These are phyloP conservation scores for Poeciliopsis gracilis DNA, from an alignment of 2,797 vertebrate species.

Conservation along the genomic window DNA sequence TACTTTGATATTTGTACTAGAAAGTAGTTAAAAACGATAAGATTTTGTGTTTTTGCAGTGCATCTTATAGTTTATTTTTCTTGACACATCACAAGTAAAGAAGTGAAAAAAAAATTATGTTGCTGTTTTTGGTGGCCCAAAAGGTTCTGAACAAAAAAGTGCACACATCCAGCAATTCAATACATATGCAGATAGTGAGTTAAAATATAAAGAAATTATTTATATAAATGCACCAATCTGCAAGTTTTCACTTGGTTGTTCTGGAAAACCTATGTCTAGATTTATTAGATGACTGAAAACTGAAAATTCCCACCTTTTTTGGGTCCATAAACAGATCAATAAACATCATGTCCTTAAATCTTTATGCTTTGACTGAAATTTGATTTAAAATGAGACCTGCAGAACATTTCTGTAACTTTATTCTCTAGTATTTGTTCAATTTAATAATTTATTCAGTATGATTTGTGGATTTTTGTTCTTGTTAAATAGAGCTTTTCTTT, in stretches of 20 bases:
- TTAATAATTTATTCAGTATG: no score
- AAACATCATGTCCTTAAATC: not conserved
- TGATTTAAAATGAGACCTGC: not conserved
- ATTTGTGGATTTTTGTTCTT: not conserved
- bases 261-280: not conserved
- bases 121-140: not conserved
- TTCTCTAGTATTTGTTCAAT: no score
- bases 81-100: not conserved
- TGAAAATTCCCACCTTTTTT: no score
- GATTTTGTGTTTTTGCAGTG: no score
- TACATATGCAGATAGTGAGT: no score
- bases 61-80: not conserved
- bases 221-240: not conserved
- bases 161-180: not conserved
- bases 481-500: not conserved
- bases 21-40: no score
- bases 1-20: no score
- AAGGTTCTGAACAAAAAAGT: not conserved
- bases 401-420: not conserved
- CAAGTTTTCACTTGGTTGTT: not conserved
- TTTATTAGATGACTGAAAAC: no score
- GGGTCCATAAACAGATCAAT: no score
- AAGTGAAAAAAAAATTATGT: not conserved
- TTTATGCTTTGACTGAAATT: not conserved
- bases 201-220: not conserved